Base-by-base conservation (phyloP, 2,888 invertebrate genomes). In the Julus scandinavius region DNA sequence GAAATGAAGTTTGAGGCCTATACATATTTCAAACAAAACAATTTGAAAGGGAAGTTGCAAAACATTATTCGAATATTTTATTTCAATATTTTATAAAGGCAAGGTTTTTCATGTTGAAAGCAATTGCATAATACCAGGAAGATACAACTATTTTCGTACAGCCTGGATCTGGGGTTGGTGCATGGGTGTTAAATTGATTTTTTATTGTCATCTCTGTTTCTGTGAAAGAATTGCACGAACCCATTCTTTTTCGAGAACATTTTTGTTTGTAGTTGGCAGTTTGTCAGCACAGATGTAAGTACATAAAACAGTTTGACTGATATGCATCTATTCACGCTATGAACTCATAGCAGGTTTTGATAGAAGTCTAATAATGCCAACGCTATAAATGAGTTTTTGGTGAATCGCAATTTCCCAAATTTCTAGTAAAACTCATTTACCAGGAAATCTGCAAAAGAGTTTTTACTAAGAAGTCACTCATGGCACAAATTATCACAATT, bases 181-280 rank as follows among this genome's bases (percentile, higher is more conserved):
- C 7, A 45, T 72, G 63, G 63, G 20, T 29, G 63, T 72, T 72
- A 29, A 72, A 72, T 72, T 3, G 63, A 72, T 20, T 72, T 72
- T 20, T 72, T 20, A 45, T 29, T 20, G 20, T 72, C 63, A 29
- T 38, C 80, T 3, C 29, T 6, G 2, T 80, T 80, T 13, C 80
- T 7, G 7, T 20, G 20, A 80, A 80, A 9, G 29, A 40, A 80
- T 13, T 80, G 38, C 38, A 29, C 38, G 1, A 38, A 5, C 38
- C 38, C 72, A 72, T 11, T 54, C 54, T 54, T 54, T 54, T 54
- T 54, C 54, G 15, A 54, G 54, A 54, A 54, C 54, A 54, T 38
- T 80, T 80, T 80, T 40, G 80, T 80, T 15, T 29, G 29, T 80
- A 80, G 80, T 80, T 80, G 80, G 80, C 80, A 80, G 13, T 11